A percentile compares a stretch with the other conserved stretches of the same genome.
Conservation (phyloP, 2,888 invertebrate species). For the Pasiphila rectangulata region DNA sequence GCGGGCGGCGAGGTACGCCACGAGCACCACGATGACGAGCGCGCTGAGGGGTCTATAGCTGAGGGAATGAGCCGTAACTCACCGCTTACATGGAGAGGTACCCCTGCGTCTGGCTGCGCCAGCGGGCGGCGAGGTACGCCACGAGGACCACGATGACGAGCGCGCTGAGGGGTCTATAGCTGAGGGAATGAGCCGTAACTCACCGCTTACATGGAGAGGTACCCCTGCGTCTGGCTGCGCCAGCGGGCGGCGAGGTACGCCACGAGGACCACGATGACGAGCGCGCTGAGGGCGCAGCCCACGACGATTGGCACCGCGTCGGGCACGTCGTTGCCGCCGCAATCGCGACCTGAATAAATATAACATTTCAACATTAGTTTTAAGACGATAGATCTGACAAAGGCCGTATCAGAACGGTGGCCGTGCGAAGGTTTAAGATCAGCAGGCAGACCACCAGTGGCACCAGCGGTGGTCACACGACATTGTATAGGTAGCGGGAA, state of each 20-base stretch:
- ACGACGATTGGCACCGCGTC: slow-evolving; percentile 98
- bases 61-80: slow-evolving; percentile 60
- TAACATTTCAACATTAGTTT: too few species aligned
- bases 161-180: too few species aligned
- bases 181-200: slow-evolving; percentile 60
- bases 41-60: too few species aligned
- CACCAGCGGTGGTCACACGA: too few species aligned
- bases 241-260: slow-evolving; percentile 96
- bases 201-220: slow-evolving; percentile 88
- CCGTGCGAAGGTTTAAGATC: too few species aligned
- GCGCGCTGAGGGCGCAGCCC: slow-evolving; percentile 93
- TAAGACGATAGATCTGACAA: too few species aligned
- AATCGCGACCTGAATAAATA: slow-evolving; percentile 83
- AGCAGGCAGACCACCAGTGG: too few species aligned
- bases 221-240: slow-evolving; percentile 90
- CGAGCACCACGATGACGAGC: too few species aligned
- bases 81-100: slow-evolving; percentile 90
- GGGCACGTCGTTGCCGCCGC: slow-evolving; percentile 85
- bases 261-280: slow-evolving; percentile 94
- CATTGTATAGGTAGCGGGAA: too few species aligned
- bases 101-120: slow-evolving; percentile 91
- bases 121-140: slow-evolving; percentile 96
- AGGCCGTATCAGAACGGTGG: too few species aligned
- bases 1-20: too few species aligned
- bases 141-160: slow-evolving; percentile 94